phyloP scores from a whole-genome alignment of 2,797 vertebrate species.

The Rhabdomys pumilio region DNA sequence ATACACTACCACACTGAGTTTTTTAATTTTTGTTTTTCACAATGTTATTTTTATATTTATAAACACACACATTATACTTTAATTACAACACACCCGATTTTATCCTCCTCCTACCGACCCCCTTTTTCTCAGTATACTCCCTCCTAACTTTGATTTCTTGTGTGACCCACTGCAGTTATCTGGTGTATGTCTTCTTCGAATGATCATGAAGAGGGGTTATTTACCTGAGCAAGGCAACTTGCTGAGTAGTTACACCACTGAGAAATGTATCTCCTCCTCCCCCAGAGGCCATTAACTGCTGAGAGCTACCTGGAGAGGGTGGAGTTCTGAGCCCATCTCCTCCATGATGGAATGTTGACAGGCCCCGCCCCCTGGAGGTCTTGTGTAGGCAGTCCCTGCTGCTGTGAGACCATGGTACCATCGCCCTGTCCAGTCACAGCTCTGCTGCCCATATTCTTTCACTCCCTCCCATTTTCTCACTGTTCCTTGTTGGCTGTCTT shows the following conservation, averaged over 20 bases:
- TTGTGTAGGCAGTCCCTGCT: neutral
- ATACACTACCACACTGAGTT: neutral
- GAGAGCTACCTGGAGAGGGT: neutral
- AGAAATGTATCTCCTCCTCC: neutral
- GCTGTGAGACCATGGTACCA: too few species aligned
- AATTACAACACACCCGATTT: neutral
- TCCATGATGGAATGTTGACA: neutral
- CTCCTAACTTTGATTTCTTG: neutral
- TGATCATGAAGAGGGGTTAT: neutral
- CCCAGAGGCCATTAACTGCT: neutral
- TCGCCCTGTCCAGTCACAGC: neutral
- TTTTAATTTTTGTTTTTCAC: neutral
- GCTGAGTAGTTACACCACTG: neutral
- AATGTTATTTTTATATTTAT: neutral
- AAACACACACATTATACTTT: neutral
- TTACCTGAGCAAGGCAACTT: neutral
- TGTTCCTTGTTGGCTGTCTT: neutral
- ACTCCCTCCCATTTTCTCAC: neutral
- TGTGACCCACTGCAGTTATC: neutral
- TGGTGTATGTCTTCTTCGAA: neutral
- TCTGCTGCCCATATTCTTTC: neutral
- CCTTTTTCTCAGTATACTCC: neutral
- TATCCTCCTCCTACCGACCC: neutral
- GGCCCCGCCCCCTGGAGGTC: neutral
- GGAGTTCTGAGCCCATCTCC: neutral